Evolutionary conservation across 2,888 invertebrate genomes (phyloP), one percentile per base, ranked within the genome.

Genomic region (Lysandra coridon): DNA sequence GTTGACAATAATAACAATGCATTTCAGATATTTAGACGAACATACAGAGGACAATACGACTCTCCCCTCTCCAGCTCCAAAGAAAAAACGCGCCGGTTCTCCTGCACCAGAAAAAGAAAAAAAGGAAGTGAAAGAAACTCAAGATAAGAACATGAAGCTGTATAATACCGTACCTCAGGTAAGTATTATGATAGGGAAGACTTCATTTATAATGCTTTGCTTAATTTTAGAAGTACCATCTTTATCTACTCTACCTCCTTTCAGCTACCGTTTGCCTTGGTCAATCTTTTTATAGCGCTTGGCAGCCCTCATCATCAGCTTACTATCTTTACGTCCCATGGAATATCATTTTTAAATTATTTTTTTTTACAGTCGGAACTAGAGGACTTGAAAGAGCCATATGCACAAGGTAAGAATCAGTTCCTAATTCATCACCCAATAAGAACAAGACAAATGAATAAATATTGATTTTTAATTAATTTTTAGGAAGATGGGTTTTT

Each of bases 21-120:
- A 30, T 79, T 10, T 33, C 82, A 95, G 95, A 81, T 95, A 93
- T 78, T 89, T 94, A 79, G 95, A 95, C 80, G 95, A 95, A 79
- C 93, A 94, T n/a, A 90, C 90, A 0, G 94, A 93, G 79, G 95
- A 95, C 0, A 91, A 90, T 33, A 79, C 91, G 0, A 88, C 92
- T 0, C 83, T 91, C 0, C 91, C 92, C 0, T 89, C 92, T 0
- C 92, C 93, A 0, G 89, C 89, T 12, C 87, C 89, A 0, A 95
- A 94, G 86, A 92, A 91, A 80, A 87, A 90, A 1, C 90, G 92
- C 53, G 90, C 85, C 0, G 86, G 83, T 0, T 90, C 93, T 0
- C 90, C 93, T 0, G 64, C 82, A 0, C 86, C 87, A 0, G 84
- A 83, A 76, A 76, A 82, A 1, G 82, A 84, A 10, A 83, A 83